These are phyloP conservation scores for Catagonus wagneri DNA, from an alignment of 2,113 vertebrate species.

Conservation along the genomic window DNA sequence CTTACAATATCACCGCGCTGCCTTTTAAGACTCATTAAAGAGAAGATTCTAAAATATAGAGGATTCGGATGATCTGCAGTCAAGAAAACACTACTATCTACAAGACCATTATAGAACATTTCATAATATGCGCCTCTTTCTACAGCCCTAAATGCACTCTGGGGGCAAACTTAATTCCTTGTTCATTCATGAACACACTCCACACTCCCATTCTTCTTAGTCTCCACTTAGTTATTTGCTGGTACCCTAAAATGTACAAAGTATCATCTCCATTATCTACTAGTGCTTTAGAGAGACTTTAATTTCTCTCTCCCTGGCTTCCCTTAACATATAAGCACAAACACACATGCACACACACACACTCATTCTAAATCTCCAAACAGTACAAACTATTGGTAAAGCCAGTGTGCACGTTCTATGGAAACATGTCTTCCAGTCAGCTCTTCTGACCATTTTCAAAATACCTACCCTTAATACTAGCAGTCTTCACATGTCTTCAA, in stretches of 20 bases:
- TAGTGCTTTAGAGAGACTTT: neutral
- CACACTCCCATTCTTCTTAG: neutral
- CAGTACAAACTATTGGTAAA: neutral
- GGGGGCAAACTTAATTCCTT: neutral
- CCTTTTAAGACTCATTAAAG: neutral
- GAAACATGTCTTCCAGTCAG: neutral
- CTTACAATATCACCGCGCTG: neutral
- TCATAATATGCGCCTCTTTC: neutral
- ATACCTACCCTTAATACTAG: neutral
- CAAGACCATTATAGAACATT: neutral
- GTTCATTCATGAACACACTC: neutral
- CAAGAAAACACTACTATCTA: neutral
- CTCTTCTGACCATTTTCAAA: neutral
- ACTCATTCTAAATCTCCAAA: neutral
- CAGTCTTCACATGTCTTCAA: neutral
- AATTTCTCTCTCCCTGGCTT: neutral
- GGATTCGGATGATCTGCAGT: neutral
- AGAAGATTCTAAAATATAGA: neutral
- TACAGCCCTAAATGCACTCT: neutral
- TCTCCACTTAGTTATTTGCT: neutral
- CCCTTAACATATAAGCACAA: neutral
- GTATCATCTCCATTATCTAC: neutral
- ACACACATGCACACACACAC: neutral
- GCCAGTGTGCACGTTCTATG: neutral
- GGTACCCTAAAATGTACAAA: neutral